Conservation (phyloP, 2,113 vertebrate genomes). For the Rana temporaria region DNA sequence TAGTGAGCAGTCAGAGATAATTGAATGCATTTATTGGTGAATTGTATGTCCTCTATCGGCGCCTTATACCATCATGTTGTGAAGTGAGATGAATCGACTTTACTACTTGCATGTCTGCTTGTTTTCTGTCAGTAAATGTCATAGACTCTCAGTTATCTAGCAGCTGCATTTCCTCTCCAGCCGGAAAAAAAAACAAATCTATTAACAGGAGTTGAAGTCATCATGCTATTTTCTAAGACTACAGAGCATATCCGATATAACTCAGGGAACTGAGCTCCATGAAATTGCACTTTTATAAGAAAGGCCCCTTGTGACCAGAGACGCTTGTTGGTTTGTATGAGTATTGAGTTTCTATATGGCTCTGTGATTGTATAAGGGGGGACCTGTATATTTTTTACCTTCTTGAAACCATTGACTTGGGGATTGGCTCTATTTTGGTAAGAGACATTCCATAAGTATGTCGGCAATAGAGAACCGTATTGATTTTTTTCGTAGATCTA, state of each 20-base stretch:
- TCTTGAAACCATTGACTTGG: too few species aligned
- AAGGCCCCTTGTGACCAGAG: neutral
- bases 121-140: conserved; percentile 60
- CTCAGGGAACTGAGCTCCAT: neutral
- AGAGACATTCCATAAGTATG: too few species aligned
- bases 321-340: neutral
- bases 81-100: too few species aligned
- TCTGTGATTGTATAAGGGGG: neutral
- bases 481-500: too few species aligned
- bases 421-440: too few species aligned
- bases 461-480: too few species aligned
- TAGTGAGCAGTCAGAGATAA: too few species aligned
- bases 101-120: neutral
- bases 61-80: too few species aligned
- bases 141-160: conserved; percentile 64
- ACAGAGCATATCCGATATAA: conserved; percentile 36
- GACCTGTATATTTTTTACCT: too few species aligned
- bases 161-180: conserved; percentile 60
- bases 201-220: conserved; percentile 54
- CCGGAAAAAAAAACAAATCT: conserved; percentile 51
- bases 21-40: too few species aligned
- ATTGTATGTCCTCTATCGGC: too few species aligned
- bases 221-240: conserved; percentile 59
- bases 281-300: conserved; percentile 40
- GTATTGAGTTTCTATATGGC: neutral